These are phyloP conservation scores for Axis porcinus DNA, from an alignment of 2,113 vertebrate species.

Conservation along the genomic window DNA sequence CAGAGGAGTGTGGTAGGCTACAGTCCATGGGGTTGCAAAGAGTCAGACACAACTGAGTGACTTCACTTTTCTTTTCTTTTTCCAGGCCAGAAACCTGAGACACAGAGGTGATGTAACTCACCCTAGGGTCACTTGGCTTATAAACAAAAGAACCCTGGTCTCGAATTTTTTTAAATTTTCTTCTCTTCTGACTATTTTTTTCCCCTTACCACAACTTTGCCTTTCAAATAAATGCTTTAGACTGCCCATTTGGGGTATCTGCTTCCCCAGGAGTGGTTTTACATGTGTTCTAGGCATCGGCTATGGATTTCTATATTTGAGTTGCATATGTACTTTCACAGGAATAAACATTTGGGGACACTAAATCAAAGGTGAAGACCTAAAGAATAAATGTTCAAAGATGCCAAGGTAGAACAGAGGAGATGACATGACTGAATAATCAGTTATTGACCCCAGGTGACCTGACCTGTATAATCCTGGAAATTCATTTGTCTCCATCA, in stretches of 20 bases:
- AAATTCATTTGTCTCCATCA: slow-evolving; percentile 47
- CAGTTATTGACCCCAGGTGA: slow-evolving; percentile 42
- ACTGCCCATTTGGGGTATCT: background rate
- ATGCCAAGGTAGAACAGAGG: slow-evolving; percentile 23
- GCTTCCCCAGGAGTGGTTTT: background rate
- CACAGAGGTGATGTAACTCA: background rate
- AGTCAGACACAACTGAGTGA: background rate
- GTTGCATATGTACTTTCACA: background rate
- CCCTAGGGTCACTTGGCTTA: background rate
- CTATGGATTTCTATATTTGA: background rate
- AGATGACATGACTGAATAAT: slow-evolving; percentile 51
- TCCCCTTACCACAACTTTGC: background rate
- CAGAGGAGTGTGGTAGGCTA: background rate
- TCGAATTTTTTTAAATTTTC: background rate
- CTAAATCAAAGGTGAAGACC: slow-evolving; percentile 48
- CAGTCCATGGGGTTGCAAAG: background rate
- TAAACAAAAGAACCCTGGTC: background rate
- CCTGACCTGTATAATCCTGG: slow-evolving; percentile 56
- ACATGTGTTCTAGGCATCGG: background rate
- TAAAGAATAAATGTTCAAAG: slow-evolving; percentile 24
- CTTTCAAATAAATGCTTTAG: background rate
- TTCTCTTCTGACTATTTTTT: background rate
- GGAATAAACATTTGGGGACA: slow-evolving; percentile 21
- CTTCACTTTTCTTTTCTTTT: background rate
- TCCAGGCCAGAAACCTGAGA: background rate